phyloP scores from a whole-genome alignment of 2,888 invertebrate species.

The Diarsia dahlii region DNA sequence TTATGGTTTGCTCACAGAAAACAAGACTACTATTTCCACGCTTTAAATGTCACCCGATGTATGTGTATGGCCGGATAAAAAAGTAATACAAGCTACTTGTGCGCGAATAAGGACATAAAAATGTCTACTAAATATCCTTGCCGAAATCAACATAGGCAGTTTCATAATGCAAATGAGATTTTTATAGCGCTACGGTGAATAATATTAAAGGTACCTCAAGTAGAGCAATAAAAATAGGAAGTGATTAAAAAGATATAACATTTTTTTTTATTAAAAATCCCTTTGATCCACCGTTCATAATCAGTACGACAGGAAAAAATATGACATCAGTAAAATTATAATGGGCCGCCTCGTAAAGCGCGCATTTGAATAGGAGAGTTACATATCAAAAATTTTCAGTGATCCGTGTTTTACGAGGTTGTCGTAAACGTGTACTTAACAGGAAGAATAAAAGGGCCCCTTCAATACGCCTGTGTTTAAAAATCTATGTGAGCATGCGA shows the following conservation, averaged over 20 bases:
- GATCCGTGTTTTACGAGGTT: constrained; percentile 90
- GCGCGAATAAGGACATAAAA: constrained; percentile 62
- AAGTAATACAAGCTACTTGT: constrained; percentile 44
- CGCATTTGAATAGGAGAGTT: constrained; percentile 90
- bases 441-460: constrained; percentile 84
- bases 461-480: constrained; percentile 82
- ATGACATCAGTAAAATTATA: constrained; percentile 89
- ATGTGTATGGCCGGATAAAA: constrained; percentile 38
- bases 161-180: constrained; percentile 69
- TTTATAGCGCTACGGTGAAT: constrained; percentile 77
- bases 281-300: constrained; percentile 87
- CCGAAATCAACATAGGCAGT: constrained; percentile 66
- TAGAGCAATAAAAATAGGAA: constrained; percentile 82
- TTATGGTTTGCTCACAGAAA: constrained; percentile 35
- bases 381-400: constrained; percentile 91
- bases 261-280: constrained; percentile 82
- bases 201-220: constrained; percentile 78
- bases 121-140: constrained; percentile 60
- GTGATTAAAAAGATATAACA: constrained; percentile 89
- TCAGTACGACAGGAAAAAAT: constrained; percentile 86
- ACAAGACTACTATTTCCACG: constrained; percentile 40
- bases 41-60: constrained; percentile 54
- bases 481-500: constrained; percentile 75
- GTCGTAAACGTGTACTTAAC: constrained; percentile 90
- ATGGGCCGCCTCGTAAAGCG: constrained; percentile 87